Evolutionary conservation across 2,888 invertebrate species (phyloP).

Genomic region (Sphaeridia pumilis): DNA sequence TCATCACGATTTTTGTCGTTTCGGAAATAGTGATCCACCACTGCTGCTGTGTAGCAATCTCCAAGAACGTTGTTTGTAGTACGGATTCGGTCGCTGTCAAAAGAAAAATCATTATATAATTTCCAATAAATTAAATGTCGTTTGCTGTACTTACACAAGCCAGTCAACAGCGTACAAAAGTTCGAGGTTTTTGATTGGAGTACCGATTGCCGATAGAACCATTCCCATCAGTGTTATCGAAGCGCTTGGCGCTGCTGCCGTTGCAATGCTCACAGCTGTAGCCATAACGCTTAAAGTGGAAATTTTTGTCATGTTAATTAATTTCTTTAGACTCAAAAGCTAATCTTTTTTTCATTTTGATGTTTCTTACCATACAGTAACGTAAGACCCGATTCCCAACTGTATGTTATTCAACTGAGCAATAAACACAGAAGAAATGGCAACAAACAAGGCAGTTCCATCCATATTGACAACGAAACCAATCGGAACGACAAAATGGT

Average conservation of each 20-base stretch:
- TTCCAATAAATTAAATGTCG: too few species aligned
- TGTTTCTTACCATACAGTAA: slow-evolving; percentile 66
- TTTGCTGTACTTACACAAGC: slow-evolving; percentile 61
- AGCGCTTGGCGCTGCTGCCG: slow-evolving; percentile 76
- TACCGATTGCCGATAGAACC: slow-evolving; percentile 68
- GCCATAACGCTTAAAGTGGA: slow-evolving; percentile 54
- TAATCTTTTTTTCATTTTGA: too few species aligned
- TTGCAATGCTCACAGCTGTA: slow-evolving; percentile 77
- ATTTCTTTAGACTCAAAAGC: too few species aligned
- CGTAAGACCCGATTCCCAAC: slow-evolving; percentile 67
- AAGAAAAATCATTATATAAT: background rate
- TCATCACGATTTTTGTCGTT: too few species aligned
- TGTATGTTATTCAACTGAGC: slow-evolving; percentile 74
- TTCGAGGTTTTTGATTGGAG: slow-evolving; percentile 68
- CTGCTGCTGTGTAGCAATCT: slow-evolving; percentile 74
- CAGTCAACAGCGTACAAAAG: slow-evolving; percentile 76
- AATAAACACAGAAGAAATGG: slow-evolving; percentile 74
- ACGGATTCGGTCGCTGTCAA: slow-evolving; percentile 61
- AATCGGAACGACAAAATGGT: slow-evolving; percentile 76
- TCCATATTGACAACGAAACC: slow-evolving; percentile 83
- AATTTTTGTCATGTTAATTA: background rate
- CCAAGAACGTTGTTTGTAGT: slow-evolving; percentile 81
- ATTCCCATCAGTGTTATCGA: slow-evolving; percentile 69
- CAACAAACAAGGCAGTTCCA: slow-evolving; percentile 76
- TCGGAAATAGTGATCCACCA: slow-evolving; percentile 72